Base-by-base conservation (phyloP, 2,113 vertebrate species). In the Aspiorhynchus laticeps region DNA sequence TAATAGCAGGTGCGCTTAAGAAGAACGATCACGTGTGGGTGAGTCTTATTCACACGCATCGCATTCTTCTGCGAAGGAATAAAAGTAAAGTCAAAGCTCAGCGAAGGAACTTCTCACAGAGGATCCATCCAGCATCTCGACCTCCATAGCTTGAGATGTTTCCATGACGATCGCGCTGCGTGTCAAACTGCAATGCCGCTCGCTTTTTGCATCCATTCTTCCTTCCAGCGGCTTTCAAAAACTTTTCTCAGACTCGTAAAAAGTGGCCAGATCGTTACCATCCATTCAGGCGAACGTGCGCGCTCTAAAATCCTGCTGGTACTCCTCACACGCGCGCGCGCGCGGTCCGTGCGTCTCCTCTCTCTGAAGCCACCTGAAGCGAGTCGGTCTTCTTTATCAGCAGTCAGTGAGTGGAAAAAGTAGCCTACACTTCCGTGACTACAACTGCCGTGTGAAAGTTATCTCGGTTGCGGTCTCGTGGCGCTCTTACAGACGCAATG, bases 131-230 rank as follows among this genome's bases (percentile, higher is more conserved):
- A 83, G 80, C 80, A 83, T 83, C 80, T 69, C 80, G 61, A 83
- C 15, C 63, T 83, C 80, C 63, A 48, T 24, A 67, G 38, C 36
- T 69, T 83, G 80, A 33, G 26, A 69, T 51, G 80, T 83, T 83
- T 83, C 63, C 80, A 83, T 83, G 61, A 24, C 90, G 86, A 61
- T 73, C 76, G 36, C 15, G 53, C 41, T 63, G 85, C 65, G 10
- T 74, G 85, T 86, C 36, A 85, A 84, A 33, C 26, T 61, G 76
- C 43, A 31, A 28, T 36, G 33, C 75, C 51, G 85, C 83, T 71
- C 81, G 83, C 74, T 75, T 85, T 79, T 85, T 74, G 79, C n/a
- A 88, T 88, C 91, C 90, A 92, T 91, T 82, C 79, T 67, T 31
- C 74, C 79, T 24, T 76, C 26, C 56, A 67, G 77, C 28, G 43